Evolutionary conservation across 2,888 invertebrate genomes (phyloP).

Genomic region (Chirona hameri): DNA sequence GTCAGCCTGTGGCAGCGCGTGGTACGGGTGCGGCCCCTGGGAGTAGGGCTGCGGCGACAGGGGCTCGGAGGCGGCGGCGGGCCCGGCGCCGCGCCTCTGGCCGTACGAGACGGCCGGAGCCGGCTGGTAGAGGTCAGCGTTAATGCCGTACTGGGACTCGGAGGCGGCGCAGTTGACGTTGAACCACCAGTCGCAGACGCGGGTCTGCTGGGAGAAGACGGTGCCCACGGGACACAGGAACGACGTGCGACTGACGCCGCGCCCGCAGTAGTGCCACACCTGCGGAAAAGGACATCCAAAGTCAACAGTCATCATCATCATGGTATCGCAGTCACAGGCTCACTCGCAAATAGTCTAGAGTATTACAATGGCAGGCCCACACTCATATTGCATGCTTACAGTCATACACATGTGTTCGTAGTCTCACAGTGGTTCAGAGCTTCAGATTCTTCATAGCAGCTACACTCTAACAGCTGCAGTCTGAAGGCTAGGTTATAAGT

Average conservation of each 20-base stretch:
- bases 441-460: no score
- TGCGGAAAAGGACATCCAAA: background rate
- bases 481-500: no score
- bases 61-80: background rate
- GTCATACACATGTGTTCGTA: no score
- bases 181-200: slow-evolving; percentile 27
- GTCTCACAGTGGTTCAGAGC: no score
- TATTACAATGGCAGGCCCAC: no score
- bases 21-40: background rate
- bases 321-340: no score
- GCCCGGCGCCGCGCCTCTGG: background rate
- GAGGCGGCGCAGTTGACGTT: slow-evolving; percentile 23
- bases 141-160: background rate
- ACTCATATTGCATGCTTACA: no score
- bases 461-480: no score
- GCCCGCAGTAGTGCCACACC: slow-evolving; percentile 9
- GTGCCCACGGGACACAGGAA: slow-evolving; percentile 1
- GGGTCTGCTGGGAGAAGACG: background rate
- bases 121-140: slow-evolving; percentile 8
- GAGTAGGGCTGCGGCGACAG: slow-evolving; percentile 8
- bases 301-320: no score
- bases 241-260: background rate
- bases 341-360: no score
- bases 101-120: background rate
- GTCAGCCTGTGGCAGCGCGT: background rate